Evolutionary conservation across 2,888 invertebrate genomes (phyloP).

Genomic region (Morpho deidamia): DNA sequence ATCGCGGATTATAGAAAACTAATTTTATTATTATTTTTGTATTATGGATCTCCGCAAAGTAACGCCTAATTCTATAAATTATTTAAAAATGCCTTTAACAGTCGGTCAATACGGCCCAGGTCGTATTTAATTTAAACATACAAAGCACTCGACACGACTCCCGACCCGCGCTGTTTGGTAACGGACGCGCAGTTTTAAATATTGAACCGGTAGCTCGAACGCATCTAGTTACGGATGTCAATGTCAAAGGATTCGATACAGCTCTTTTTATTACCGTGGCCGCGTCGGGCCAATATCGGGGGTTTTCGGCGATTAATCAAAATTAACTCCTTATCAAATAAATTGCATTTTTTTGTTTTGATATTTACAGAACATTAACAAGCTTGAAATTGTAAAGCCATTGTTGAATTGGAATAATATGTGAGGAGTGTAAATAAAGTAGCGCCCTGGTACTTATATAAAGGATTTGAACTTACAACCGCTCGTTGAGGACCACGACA

Average conservation of each 20-base stretch:
- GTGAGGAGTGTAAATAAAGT: neutral
- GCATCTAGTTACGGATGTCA: conserved; percentile 44
- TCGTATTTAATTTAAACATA: conserved; percentile 72
- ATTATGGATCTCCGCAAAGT: too few relatives aligned
- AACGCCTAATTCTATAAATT: too few relatives aligned
- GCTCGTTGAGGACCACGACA: too few relatives aligned
- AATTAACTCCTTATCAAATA: conserved; percentile 7
- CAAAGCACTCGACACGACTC: conserved; percentile 69
- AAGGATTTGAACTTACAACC: too few relatives aligned
- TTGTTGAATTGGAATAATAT: neutral
- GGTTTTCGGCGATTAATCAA: conserved; percentile 14
- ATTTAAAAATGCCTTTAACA: too few relatives aligned
- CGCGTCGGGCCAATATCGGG: conserved; percentile 14
- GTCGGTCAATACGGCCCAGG: conserved; percentile 31
- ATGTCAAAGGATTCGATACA: conserved; percentile 40
- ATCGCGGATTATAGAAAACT: too few relatives aligned
- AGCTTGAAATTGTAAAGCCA: neutral
- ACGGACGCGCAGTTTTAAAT: conserved; percentile 51
- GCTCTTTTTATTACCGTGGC: conserved; percentile 18
- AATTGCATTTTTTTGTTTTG: conserved; percentile 11
- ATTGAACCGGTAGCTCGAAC: conserved; percentile 36
- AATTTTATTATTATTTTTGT: too few relatives aligned
- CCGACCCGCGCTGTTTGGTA: conserved; percentile 57
- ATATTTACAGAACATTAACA: neutral
- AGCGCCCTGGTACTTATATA: too few relatives aligned